phyloP scores from a whole-genome alignment of 2,888 invertebrate genomes.

The Hesperia comma region DNA sequence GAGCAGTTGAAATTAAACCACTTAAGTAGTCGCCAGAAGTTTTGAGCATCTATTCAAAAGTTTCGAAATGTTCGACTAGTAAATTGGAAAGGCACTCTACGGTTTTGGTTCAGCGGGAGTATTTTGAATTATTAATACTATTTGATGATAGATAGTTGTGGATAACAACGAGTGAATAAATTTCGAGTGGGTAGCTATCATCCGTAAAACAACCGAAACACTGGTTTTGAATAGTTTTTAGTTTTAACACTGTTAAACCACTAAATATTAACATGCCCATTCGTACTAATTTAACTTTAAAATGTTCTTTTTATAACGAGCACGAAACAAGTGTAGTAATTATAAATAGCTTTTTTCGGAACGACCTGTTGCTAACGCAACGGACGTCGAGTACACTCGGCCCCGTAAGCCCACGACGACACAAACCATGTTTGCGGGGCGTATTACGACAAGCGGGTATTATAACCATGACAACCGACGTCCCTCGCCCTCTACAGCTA shows the following conservation, averaged over 20 bases:
- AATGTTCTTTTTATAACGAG: no score
- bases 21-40: slow-evolving; percentile 41
- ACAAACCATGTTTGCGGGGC: slow-evolving; percentile 50
- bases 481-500: slow-evolving; percentile 67
- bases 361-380: slow-evolving; percentile 74
- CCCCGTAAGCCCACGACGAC: slow-evolving; percentile 53
- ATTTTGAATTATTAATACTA: slow-evolving; percentile 3
- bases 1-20: slow-evolving; percentile 41
- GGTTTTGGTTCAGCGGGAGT: slow-evolving; percentile 33
- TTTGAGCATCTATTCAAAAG: slow-evolving; percentile 42
- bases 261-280: no score
- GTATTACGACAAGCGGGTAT: slow-evolving; percentile 65
- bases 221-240: no score
- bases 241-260: no score
- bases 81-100: slow-evolving; percentile 42
- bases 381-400: slow-evolving; percentile 47
- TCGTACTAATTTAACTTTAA: no score
- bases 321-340: no score
- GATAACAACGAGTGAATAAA: background rate
- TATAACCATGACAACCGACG: slow-evolving; percentile 78
- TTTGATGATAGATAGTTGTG: background rate
- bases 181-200: background rate
- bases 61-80: slow-evolving; percentile 43
- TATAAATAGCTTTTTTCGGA: slow-evolving; percentile 26
- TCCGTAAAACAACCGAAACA: no score